Percentiles rank a stretch among this genome's conserved stretches.
Conservation (phyloP, 2,888 invertebrate genomes). For the Hymenopus coronatus region DNA sequence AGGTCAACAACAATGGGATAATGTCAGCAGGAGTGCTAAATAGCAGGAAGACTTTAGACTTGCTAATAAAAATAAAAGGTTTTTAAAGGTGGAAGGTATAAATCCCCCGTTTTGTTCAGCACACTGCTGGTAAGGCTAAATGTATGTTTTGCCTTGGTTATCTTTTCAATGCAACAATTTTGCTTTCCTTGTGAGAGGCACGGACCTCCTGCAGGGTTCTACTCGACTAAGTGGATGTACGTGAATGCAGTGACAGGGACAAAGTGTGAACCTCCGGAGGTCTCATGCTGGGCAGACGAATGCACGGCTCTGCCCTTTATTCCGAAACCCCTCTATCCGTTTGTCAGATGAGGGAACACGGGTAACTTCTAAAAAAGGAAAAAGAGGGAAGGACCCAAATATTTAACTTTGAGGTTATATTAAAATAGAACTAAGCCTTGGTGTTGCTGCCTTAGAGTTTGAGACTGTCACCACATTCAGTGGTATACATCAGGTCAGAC, state of each 20-base stretch:
- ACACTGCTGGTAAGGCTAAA: background rate
- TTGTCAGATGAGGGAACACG: background rate
- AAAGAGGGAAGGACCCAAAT: background rate
- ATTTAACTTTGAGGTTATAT: background rate
- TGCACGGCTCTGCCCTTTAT: background rate
- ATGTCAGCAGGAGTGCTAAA: background rate
- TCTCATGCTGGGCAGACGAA: slow-evolving; percentile 3
- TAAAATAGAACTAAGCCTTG: background rate
- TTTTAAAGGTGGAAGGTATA: background rate
- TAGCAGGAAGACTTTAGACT: background rate
- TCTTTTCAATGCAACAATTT: background rate
- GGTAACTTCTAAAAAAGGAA: background rate
- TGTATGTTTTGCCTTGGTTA: background rate
- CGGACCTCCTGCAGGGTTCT: background rate
- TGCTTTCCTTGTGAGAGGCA: background rate
- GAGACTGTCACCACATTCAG: too few species aligned
- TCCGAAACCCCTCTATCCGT: background rate
- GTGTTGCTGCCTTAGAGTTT: too few species aligned
- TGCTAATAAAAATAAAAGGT: background rate
- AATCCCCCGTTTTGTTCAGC: background rate
- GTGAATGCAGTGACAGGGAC: background rate
- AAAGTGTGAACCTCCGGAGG: background rate
- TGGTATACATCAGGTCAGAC: too few species aligned
- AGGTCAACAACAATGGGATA: background rate
- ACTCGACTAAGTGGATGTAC: background rate